Evolutionary conservation across 2,113 vertebrate genomes (phyloP).

Genomic region (Scortum barcoo): DNA sequence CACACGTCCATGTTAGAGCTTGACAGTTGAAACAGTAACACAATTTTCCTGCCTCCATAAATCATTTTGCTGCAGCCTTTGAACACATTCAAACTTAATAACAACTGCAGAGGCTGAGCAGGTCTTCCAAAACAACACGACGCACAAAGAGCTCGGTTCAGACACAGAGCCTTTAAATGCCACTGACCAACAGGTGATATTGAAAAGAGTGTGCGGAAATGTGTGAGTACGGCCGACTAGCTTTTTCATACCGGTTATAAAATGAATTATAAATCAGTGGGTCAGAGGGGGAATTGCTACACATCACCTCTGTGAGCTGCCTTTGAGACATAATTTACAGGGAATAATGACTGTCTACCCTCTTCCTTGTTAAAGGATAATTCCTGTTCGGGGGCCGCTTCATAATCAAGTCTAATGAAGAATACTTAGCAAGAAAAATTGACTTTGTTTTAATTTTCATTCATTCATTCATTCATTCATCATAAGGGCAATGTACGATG

Average conservation of each 20-base stretch:
- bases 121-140: background rate
- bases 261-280: conserved; percentile 9
- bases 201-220: conserved; percentile 29
- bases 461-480: conserved; percentile 32
- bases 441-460: conserved; percentile 32
- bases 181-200: background rate
- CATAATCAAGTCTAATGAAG: conserved; percentile 57
- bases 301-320: conserved; percentile 29
- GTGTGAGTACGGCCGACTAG: background rate
- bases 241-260: conserved; percentile 5
- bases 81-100: conserved; percentile 6
- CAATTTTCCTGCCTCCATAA: conserved; percentile 25
- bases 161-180: background rate
- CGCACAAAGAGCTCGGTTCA: background rate
- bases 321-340: conserved; percentile 16
- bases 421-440: conserved; percentile 35
- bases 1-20: conserved; percentile 15
- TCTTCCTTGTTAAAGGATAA: conserved; percentile 34
- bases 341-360: conserved; percentile 27
- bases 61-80: conserved; percentile 31
- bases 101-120: background rate
- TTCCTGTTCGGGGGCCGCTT: conserved; percentile 35
- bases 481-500: background rate
- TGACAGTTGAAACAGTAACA: conserved; percentile 22
- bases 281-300: conserved; percentile 13